Evolutionary conservation across 2,797 vertebrate species (phyloP).

Genomic region (Pseudotriccus pelzelni): DNA sequence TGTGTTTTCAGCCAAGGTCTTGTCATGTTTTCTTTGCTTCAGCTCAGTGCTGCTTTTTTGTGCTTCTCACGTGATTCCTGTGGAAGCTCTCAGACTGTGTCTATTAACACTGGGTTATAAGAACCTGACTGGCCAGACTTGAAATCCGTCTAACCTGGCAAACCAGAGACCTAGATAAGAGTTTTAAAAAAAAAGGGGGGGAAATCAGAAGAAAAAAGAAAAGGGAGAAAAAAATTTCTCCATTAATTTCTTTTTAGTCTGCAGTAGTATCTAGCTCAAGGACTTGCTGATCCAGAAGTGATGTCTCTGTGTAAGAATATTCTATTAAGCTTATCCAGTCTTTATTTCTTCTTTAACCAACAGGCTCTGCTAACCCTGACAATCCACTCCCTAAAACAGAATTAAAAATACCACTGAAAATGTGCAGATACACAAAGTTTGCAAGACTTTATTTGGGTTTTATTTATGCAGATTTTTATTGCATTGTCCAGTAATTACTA

Average conservation of each 20-base stretch:
- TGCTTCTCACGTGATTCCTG: neutral
- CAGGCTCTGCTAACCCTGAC: neutral
- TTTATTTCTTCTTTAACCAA: neutral
- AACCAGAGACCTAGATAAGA: neutral
- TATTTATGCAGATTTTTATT: neutral
- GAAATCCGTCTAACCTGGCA: neutral
- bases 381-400: neutral
- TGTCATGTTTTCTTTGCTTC: neutral
- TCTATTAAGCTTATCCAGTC: neutral
- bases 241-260: neutral
- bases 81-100: neutral
- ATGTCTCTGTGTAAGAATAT: neutral
- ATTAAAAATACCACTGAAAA: neutral
- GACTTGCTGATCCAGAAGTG: neutral
- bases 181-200: accelerated
- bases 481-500: neutral
- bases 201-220: too few relatives aligned
- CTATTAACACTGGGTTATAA: neutral
- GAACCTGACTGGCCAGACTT: neutral
- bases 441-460: neutral
- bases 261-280: neutral
- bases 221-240: neutral
- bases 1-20: neutral
- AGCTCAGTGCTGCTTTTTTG: neutral
- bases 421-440: neutral